These are phyloP conservation scores for Strigamia crassipes DNA, from an alignment of 2,888 invertebrate genomes.

Conservation along the genomic window DNA sequence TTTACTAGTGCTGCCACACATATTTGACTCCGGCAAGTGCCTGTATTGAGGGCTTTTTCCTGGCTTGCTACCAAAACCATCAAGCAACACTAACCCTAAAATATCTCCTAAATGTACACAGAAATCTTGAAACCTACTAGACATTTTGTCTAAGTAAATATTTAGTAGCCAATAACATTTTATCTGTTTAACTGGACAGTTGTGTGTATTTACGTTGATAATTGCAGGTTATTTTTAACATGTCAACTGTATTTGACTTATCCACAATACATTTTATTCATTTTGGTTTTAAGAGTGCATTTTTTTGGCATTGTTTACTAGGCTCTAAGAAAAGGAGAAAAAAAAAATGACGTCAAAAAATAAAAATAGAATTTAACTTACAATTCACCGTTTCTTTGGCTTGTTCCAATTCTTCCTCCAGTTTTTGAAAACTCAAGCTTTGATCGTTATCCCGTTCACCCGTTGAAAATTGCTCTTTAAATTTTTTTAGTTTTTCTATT, in stretches of 20 bases:
- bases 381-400: conserved; percentile 77
- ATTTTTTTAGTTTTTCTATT: conserved; percentile 65
- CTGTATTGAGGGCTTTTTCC: background rate
- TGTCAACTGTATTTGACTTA: too few relatives aligned
- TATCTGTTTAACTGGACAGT: background rate
- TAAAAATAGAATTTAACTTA: conserved; percentile 53
- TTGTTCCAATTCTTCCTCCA: conserved; percentile 74
- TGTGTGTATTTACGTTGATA: background rate
- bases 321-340: background rate
- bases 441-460: conserved; percentile 68
- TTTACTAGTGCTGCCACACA: background rate
- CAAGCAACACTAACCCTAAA: background rate
- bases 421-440: conserved; percentile 66
- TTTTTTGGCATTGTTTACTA: background rate
- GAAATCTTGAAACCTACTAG: background rate
- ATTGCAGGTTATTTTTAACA: background rate
- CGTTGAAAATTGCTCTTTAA: conserved; percentile 77
- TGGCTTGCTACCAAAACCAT: background rate
- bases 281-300: background rate
- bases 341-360: conserved; percentile 12
- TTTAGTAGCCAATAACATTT: background rate
- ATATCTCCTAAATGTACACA: background rate
- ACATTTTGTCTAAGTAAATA: background rate
- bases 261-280: background rate
- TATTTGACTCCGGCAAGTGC: background rate